A percentile compares a stretch with the other conserved stretches of the same genome.
Evolutionary conservation across 2,113 vertebrate species (phyloP).

Genomic region (Caretta caretta): DNA sequence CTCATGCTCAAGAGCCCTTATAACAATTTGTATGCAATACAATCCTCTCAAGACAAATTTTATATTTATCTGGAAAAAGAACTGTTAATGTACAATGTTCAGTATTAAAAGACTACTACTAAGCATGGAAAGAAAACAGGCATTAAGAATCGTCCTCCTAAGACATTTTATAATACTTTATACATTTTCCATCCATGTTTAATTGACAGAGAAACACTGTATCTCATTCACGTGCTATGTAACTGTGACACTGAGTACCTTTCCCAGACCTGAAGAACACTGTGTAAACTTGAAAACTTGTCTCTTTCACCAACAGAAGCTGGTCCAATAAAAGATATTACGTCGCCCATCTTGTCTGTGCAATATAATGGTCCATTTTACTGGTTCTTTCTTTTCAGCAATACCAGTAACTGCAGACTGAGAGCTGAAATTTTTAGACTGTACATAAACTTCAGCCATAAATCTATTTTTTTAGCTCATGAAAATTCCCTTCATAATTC

Average conservation of each 20-base stretch:
- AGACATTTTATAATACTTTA: background rate
- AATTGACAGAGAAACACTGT: background rate
- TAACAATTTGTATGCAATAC: background rate
- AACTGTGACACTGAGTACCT: background rate
- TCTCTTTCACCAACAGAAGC: background rate
- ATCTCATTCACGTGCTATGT: background rate
- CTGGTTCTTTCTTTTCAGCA: background rate
- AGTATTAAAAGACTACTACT: background rate
- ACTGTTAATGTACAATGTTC: background rate
- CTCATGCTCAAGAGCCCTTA: background rate
- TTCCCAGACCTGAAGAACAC: background rate
- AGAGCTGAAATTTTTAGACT: background rate
- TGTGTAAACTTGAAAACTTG: background rate
- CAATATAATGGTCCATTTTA: background rate
- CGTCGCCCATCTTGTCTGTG: background rate
- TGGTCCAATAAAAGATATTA: background rate
- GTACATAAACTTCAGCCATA: background rate
- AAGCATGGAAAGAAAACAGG: background rate
- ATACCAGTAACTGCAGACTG: background rate
- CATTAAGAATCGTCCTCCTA: background rate
- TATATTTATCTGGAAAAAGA: background rate
- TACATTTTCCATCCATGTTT: no score
- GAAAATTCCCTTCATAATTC: background rate
- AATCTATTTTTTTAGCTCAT: fast-evolving
- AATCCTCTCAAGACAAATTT: background rate